A percentile compares a stretch with the other conserved stretches of the same genome.
Evolutionary conservation across 2,888 invertebrate genomes (phyloP).

Genomic region (Tanaodytes sp.): DNA sequence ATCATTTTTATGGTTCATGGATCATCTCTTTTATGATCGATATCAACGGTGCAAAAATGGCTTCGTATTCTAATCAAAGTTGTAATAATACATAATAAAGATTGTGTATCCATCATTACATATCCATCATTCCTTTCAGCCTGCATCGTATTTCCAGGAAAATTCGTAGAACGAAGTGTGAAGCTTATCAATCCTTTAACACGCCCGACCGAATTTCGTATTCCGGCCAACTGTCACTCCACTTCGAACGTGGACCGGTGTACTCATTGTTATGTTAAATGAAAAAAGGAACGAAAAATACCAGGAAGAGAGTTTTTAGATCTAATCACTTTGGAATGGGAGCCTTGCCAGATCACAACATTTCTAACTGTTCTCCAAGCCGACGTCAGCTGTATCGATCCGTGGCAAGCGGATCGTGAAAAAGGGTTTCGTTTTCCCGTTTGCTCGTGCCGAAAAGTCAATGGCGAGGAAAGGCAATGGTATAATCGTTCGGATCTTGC

Average conservation of each 20-base stretch:
- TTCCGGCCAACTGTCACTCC: constrained; percentile 15
- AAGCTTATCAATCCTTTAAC: constrained; percentile 11
- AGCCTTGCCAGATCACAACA: constrained; percentile 13
- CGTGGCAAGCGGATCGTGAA: constrained; percentile 8
- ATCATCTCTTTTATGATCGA: no score
- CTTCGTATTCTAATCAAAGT: no score
- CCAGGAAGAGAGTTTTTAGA: constrained; percentile 24
- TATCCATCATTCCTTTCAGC: no score
- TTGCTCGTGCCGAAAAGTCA: not conserved
- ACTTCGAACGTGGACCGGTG: no score
- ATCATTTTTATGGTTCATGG: no score
- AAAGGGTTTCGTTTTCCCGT: not conserved
- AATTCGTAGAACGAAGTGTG: no score
- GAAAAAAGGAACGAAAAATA: constrained; percentile 31
- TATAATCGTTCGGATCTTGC: no score
- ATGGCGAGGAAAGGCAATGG: no score
- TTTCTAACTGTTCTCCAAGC: constrained; percentile 20
- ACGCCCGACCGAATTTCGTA: constrained; percentile 2
- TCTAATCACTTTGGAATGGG: constrained; percentile 25
- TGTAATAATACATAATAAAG: no score
- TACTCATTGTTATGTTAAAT: constrained; percentile 35
- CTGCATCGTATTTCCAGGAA: no score
- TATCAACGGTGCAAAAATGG: no score
- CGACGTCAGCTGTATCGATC: constrained; percentile 9
- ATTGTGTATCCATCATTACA: no score